Evolutionary conservation across 2,797 vertebrate species (phyloP).

Genomic region (Eulemur albifrons): DNA sequence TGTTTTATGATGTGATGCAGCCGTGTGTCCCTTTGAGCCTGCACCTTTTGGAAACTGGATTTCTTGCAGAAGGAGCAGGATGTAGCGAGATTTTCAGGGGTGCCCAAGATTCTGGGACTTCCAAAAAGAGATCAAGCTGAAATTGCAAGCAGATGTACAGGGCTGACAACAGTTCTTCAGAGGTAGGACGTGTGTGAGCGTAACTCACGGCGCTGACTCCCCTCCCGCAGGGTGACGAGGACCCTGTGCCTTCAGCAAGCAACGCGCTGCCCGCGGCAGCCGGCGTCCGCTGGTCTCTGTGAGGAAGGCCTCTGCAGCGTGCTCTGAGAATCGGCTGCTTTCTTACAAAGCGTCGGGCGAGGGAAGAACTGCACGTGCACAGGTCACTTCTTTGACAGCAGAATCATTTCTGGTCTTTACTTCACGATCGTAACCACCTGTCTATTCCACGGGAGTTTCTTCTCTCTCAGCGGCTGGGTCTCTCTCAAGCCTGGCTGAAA

Average conservation of each 20-base stretch:
- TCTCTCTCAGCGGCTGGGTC: not conserved
- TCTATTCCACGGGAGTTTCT: not conserved
- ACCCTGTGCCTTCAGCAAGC: constrained; percentile 22
- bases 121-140: not conserved
- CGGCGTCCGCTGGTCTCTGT: not conserved
- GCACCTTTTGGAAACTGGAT: not conserved
- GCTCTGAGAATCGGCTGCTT: not conserved
- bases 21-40: not conserved
- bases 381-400: not conserved
- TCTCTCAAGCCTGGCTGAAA: not conserved
- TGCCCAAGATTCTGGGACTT: not conserved
- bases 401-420: not conserved
- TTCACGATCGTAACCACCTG: too few species aligned
- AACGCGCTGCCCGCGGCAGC: not conserved
- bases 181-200: not conserved
- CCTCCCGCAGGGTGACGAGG: not conserved
- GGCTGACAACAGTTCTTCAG: not conserved
- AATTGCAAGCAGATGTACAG: not conserved
- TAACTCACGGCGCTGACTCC: not conserved
- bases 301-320: too few species aligned
- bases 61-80: not conserved
- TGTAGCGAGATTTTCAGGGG: not conserved
- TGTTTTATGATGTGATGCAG: constrained; percentile 28
- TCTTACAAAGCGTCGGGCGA: not conserved
- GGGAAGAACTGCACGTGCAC: not conserved